These are phyloP conservation scores for Rhopalosiphum maidis DNA, from an alignment of 1,140 invertebrate species.

Conservation along the genomic window DNA sequence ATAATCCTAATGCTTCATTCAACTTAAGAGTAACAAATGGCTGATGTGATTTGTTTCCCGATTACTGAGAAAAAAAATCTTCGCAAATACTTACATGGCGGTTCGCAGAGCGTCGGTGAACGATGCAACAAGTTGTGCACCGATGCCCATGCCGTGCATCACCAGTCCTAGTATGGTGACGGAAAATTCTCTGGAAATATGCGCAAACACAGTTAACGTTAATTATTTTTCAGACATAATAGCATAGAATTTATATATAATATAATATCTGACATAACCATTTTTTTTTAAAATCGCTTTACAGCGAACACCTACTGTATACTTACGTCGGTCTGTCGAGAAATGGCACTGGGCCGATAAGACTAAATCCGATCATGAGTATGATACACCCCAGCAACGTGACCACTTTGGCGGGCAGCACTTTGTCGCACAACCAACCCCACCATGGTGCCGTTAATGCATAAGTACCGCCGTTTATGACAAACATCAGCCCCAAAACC, in stretches of 20 bases:
- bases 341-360: conserved; percentile 80
- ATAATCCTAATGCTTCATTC: background rate
- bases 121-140: conserved; percentile 80
- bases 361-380: conserved; percentile 71
- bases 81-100: conserved; percentile 69
- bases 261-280: background rate
- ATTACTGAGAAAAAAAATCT: background rate
- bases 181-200: conserved; percentile 69
- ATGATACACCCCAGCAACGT: conserved; percentile 73
- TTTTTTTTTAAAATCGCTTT: background rate
- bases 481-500: conserved; percentile 82
- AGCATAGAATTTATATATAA: background rate
- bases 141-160: conserved; percentile 79
- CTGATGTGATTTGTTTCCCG: background rate
- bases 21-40: background rate
- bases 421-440: conserved; percentile 80
- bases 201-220: background rate
- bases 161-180: conserved; percentile 74
- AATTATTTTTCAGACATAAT: background rate
- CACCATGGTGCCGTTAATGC: conserved; percentile 80
- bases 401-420: conserved; percentile 71
- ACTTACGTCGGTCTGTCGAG: conserved; percentile 61
- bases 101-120: conserved; percentile 81
- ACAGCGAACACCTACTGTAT: background rate
- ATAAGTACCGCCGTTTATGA: conserved; percentile 86